Percentiles rank a stretch among this genome's conserved stretches.
These are phyloP conservation scores for Ctenopoma multispine DNA, from an alignment of 2,797 vertebrate species.

Conservation along the genomic window DNA sequence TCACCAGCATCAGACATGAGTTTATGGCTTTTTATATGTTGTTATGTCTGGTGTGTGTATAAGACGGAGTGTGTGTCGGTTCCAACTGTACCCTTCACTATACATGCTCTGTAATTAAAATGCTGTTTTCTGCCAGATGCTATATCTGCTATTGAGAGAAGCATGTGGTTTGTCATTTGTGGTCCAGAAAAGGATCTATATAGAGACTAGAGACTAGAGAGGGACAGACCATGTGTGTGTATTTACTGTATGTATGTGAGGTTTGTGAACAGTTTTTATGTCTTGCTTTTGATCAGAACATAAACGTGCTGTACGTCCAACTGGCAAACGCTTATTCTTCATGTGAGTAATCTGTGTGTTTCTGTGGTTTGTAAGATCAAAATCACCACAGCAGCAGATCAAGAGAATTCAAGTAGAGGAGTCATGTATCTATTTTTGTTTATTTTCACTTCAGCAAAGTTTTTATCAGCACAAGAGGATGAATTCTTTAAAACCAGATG, in stretches of 20 bases:
- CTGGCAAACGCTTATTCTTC: too few relatives aligned
- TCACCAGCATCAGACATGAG: constrained; percentile 1
- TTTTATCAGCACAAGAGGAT: constrained; percentile 4
- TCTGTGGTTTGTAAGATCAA: not conserved
- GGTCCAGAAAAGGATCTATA: constrained; percentile 58
- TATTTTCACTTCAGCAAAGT: not conserved
- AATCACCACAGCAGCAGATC: not conserved
- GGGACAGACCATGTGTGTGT: constrained; percentile 9
- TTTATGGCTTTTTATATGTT: constrained; percentile 44
- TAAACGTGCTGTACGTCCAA: too few relatives aligned
- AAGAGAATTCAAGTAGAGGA: not conserved
- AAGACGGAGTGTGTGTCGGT: constrained; percentile 23
- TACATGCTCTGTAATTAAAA: constrained; percentile 78
- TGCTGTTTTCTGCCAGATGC: constrained; percentile 71
- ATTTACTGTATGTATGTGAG: not conserved
- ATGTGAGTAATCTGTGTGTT: not conserved
- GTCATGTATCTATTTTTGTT: not conserved
- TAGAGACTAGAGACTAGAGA: constrained; percentile 26
- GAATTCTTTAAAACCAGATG: not conserved
- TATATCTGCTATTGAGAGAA: constrained; percentile 74
- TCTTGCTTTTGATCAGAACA: constrained; percentile 25
- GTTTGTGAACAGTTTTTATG: constrained; percentile 2
- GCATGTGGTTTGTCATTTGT: constrained; percentile 65
- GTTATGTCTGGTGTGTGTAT: constrained; percentile 40
- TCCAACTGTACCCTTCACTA: constrained; percentile 54